phyloP scores from a whole-genome alignment of 35 echinoderm and acorn worm genomes.

The Holothuria glaberrima region DNA sequence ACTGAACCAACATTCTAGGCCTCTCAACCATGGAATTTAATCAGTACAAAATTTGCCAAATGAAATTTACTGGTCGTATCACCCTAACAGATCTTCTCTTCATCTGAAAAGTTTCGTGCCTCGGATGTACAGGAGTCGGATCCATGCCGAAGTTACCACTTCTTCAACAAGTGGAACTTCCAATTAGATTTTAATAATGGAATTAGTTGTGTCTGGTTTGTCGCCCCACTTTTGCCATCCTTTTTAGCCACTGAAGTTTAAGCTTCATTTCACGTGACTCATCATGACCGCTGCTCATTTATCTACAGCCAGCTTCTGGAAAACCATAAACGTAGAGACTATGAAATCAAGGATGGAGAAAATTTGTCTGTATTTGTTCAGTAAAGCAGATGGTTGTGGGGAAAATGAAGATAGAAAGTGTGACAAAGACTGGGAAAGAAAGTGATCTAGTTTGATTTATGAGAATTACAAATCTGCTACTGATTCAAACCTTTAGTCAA shows the following conservation, averaged over 20 bases:
- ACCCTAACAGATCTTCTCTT: constrained; percentile 6
- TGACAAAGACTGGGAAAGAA: neutral
- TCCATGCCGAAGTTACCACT: constrained; percentile 16
- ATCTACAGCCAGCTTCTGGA: constrained; percentile 40
- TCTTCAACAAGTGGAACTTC: constrained; percentile 56
- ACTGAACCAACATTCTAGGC: constrained; percentile 36
- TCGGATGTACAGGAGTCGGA: neutral
- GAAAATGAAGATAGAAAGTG: neutral
- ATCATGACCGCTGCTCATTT: constrained; percentile 52
- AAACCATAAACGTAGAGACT: constrained; percentile 26
- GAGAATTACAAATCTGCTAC: neutral
- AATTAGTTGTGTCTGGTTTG: constrained; percentile 60
- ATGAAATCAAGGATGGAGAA: constrained; percentile 58
- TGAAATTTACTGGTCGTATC: constrained; percentile 7
- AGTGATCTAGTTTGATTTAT: constrained; percentile 9
- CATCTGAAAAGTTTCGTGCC: neutral
- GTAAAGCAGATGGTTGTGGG: constrained; percentile 50
- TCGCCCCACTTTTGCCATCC: neutral
- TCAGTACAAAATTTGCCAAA: constrained; percentile 27
- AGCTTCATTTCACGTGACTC: constrained; percentile 52
- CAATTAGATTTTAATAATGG: constrained; percentile 63
- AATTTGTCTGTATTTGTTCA: constrained; percentile 63
- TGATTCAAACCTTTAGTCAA: neutral
- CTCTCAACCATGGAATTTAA: constrained; percentile 42
- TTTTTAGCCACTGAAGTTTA: constrained; percentile 3